Base-by-base conservation (phyloP, 2,888 invertebrate species). In the Agrochola lychnidis region DNA sequence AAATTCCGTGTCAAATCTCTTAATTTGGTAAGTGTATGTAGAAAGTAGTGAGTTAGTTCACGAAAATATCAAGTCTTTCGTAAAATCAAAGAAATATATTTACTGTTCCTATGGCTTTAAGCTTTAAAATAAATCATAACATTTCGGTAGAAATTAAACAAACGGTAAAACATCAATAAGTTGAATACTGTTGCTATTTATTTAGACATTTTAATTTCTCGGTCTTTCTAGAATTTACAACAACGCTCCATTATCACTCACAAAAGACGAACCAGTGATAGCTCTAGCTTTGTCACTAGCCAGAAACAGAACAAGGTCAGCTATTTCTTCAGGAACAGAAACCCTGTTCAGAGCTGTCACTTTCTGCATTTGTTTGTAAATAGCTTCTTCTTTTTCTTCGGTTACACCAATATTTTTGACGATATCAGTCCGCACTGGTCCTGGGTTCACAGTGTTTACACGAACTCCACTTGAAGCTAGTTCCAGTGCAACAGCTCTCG, bases 301-400 rank as follows among this genome's bases (percentile, higher is more conserved):
- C 14, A 75, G 9, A 62, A 81, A 80, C 57, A 82, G 10, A 57
- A 70, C 25, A 36, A 82, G 62, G 5, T 79, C 79, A 45, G 79
- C 79, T 12, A 99, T 98, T 82, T 97, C 79, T 36, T 74, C 79
- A 30, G 79, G 57, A 7, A 1, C 57, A n/a, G 79, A 79, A 40
- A 79, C 30, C 7, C 79, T 64, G 7, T 68, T 10, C 7, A 79
- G 14, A 1, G 64, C 64, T 14, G 79, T 79, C 25, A 9, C 1
- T 6, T 9, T 7, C 1, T 78, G 22, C 68, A 79, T 56, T 0
- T 19, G 1, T 45, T 73, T 64, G 16, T 4, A 73, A 2, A 51
- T 1, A 19, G 36, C 22, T 59, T 57, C 79, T 78, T 30, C 25
- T 3, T 1, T 4, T 53, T 69, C 68, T 4, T 1, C 25, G 0